phyloP scores from a whole-genome alignment of 2,888 invertebrate species.

The Napeogenes inachia region DNA sequence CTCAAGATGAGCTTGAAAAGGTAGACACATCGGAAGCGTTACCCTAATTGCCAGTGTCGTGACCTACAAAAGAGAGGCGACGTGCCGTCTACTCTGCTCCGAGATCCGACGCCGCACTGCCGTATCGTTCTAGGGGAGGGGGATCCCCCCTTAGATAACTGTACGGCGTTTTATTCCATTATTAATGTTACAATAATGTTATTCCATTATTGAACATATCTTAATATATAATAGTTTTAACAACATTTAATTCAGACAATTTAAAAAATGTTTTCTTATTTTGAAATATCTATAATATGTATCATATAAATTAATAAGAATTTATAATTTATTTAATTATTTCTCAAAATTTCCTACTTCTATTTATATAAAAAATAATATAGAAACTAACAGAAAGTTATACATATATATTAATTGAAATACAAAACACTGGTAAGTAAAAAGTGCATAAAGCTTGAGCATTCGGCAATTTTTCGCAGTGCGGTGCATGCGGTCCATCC shows the following conservation, averaged over 20 bases:
- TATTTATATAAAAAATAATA: too few relatives aligned
- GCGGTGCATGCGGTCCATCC: slow-evolving; percentile 4
- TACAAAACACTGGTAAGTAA: neutral
- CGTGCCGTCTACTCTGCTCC: slow-evolving; percentile 43
- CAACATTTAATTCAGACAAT: neutral
- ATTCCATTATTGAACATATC: neutral
- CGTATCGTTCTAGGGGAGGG: slow-evolving; percentile 45
- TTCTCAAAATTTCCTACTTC: too few relatives aligned
- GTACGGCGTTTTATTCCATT: neutral
- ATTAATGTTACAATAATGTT: neutral
- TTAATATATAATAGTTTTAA: neutral
- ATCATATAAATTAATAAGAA: too few relatives aligned
- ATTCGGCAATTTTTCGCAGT: slow-evolving; percentile 4
- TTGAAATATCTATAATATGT: too few relatives aligned
- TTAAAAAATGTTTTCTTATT: neutral
- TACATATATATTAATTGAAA: too few relatives aligned
- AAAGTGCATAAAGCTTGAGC: neutral
- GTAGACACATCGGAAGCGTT: slow-evolving; percentile 5
- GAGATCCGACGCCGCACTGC: slow-evolving; percentile 51
- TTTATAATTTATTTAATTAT: too few relatives aligned
- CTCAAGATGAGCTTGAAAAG: too few relatives aligned
- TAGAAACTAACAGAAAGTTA: too few relatives aligned
- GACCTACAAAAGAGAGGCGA: slow-evolving; percentile 34
- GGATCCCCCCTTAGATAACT: slow-evolving; percentile 18
- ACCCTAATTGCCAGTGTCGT: slow-evolving; percentile 21